These are phyloP conservation scores for Micropoecilia bifurca DNA, from an alignment of 2,797 vertebrate genomes.

Conservation along the genomic window DNA sequence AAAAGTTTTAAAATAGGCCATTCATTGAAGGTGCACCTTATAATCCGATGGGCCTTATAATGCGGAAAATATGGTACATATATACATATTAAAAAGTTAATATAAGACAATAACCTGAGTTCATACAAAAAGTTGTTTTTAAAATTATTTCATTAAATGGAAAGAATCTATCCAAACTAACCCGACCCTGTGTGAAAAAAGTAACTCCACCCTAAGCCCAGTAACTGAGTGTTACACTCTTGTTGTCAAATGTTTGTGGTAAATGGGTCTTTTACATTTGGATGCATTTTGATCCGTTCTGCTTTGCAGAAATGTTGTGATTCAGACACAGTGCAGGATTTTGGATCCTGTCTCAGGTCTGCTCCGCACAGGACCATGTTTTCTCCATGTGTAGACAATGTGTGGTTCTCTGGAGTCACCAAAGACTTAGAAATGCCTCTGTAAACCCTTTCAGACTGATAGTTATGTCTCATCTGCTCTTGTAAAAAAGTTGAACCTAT, in stretches of 20 bases:
- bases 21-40: too few species aligned
- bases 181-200: neutral
- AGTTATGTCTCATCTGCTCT: neutral
- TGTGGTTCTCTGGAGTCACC: too few species aligned
- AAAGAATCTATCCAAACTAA: neutral
- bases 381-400: too few species aligned
- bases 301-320: neutral
- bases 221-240: neutral
- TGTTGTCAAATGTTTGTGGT: neutral
- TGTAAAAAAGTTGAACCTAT: too few species aligned
- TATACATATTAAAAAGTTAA: neutral
- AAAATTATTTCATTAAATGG: neutral
- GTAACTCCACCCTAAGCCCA: neutral
- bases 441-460: too few species aligned
- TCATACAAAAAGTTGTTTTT: neutral
- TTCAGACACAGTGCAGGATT: too few species aligned
- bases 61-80: too few species aligned
- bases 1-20: too few species aligned
- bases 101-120: neutral
- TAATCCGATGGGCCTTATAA: too few species aligned
- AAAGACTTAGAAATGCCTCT: too few species aligned
- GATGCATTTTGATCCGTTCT: neutral
- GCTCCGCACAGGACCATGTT: too few species aligned
- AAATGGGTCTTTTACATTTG: neutral
- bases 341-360: too few species aligned